phyloP scores from a whole-genome alignment of 2,888 invertebrate genomes.

The Tromatobia lineatoria region DNA sequence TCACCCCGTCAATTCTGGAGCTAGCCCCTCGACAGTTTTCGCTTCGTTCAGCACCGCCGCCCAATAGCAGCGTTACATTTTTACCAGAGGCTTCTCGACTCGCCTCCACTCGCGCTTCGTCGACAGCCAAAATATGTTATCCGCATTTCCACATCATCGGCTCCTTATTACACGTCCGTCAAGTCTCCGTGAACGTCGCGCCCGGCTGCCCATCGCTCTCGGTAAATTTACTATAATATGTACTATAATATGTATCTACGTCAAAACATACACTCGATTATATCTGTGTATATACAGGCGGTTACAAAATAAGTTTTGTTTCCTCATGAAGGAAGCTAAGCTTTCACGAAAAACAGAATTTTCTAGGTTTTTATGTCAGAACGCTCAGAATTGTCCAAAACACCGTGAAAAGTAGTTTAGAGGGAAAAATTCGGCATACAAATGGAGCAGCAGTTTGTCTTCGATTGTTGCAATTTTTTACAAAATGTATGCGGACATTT shows the following conservation, averaged over 20 bases:
- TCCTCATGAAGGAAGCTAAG: too few relatives aligned
- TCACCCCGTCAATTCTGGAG: slow-evolving; percentile 22
- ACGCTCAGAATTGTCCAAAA: too few relatives aligned
- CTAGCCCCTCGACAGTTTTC: slow-evolving; percentile 31
- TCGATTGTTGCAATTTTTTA: too few relatives aligned
- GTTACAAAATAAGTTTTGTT: background rate
- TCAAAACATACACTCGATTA: slow-evolving; percentile 5
- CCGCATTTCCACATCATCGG: slow-evolving; percentile 55
- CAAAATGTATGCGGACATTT: too few relatives aligned
- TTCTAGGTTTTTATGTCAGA: too few relatives aligned
- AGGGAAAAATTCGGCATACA: too few relatives aligned
- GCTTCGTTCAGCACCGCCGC: slow-evolving; percentile 13
- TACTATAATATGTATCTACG: slow-evolving; percentile 20
- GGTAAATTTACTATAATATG: slow-evolving; percentile 36
- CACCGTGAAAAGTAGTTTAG: too few relatives aligned
- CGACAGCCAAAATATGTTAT: slow-evolving; percentile 55
- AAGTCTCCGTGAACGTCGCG: slow-evolving; percentile 25
- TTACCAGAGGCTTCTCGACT: slow-evolving; percentile 11
- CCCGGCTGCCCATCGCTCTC: slow-evolving; percentile 31
- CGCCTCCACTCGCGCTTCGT: slow-evolving; percentile 27
- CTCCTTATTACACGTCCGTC: slow-evolving; percentile 58
- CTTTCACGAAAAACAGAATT: too few relatives aligned
- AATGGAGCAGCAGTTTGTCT: too few relatives aligned
- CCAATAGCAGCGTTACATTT: slow-evolving; percentile 12
- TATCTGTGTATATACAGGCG: background rate